Evolutionary conservation across 2,797 vertebrate genomes (phyloP).

Genomic region (Acridotheres tristis): DNA sequence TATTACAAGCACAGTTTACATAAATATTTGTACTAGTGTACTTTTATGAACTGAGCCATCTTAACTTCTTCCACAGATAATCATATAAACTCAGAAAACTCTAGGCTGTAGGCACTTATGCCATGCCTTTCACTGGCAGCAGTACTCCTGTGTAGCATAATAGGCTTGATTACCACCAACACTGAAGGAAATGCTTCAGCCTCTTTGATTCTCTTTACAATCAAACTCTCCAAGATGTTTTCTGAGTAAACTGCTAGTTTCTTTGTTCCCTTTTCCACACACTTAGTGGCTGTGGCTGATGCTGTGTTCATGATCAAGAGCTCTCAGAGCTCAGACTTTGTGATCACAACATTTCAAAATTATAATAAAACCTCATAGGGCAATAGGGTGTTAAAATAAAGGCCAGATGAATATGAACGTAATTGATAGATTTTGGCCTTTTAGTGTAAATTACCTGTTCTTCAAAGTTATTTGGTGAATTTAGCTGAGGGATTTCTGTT

Average conservation of each 20-base stretch:
- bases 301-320: neutral
- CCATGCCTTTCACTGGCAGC: neutral
- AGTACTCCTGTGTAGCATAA: neutral
- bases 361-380: neutral
- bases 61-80: neutral
- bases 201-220: neutral
- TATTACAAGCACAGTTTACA: neutral
- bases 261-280: neutral
- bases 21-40: slow-evolving; percentile 11
- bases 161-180: neutral
- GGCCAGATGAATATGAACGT: accelerated
- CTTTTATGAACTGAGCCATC: neutral
- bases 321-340: neutral
- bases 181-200: neutral
- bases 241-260: neutral
- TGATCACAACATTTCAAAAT: neutral
- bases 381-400: neutral
- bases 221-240: neutral
- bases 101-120: neutral
- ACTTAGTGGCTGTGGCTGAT: neutral
- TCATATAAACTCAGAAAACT: neutral
- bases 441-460: neutral
- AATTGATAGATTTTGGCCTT: neutral
- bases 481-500: neutral
- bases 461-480: neutral